Conservation (phyloP, 2,888 invertebrate species). For the Pharmacophagus antenor region DNA sequence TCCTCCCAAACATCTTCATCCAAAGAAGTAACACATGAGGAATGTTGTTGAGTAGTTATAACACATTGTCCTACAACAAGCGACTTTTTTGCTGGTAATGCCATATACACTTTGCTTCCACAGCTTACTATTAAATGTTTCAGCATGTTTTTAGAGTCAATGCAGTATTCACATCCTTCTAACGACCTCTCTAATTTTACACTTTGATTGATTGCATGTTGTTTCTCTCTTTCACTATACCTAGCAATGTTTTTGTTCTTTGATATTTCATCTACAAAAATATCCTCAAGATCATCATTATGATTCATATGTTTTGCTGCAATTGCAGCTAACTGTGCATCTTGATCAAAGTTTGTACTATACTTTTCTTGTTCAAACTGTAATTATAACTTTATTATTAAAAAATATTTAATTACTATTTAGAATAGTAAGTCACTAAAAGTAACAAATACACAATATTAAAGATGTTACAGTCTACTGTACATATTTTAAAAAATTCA, state of each 20-base stretch:
- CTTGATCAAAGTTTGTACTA: constrained; percentile 88
- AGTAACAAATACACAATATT: no score
- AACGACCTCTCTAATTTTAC: constrained; percentile 84
- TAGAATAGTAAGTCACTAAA: no score
- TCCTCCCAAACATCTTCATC: constrained; percentile 98
- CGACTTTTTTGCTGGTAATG: constrained; percentile 89
- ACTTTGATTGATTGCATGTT: constrained; percentile 87
- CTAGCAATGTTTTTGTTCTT: constrained; percentile 82
- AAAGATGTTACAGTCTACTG: no score
- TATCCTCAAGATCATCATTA: constrained; percentile 90
- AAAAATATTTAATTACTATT: no score
- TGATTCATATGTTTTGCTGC: constrained; percentile 83
- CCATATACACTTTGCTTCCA: constrained; percentile 90
- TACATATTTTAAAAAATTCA: no score
- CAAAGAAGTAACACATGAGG: constrained; percentile 87
- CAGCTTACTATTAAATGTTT: constrained; percentile 93
- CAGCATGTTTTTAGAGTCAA: constrained; percentile 88
- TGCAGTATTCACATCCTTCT: constrained; percentile 91
- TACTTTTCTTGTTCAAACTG: constrained; percentile 91
- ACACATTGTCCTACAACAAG: constrained; percentile 92
- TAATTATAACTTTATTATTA: no score
- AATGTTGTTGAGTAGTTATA: constrained; percentile 91
- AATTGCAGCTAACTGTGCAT: constrained; percentile 88
- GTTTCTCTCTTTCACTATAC: constrained; percentile 82
- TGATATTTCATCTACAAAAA: constrained; percentile 90